phyloP scores from a whole-genome alignment of 2,888 invertebrate genomes.

The Lepidonotus clava region DNA sequence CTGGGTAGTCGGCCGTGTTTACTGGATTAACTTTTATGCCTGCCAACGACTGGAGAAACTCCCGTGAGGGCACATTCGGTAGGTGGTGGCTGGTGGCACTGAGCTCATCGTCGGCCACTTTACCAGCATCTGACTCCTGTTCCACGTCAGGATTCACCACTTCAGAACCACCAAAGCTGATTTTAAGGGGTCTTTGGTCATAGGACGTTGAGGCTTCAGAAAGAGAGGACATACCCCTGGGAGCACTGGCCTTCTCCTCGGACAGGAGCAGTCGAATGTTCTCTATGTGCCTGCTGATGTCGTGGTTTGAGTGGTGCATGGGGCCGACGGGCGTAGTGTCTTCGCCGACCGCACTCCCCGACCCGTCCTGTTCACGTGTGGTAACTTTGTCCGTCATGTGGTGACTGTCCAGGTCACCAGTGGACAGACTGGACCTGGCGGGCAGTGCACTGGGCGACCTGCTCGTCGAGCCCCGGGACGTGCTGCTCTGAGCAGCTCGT shows the following conservation, averaged over 20 bases:
- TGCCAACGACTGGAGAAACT: conserved; percentile 18
- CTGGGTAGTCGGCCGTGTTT: not conserved
- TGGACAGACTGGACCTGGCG: not conserved
- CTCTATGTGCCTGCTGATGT: not conserved
- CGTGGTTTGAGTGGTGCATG: conserved; percentile 44
- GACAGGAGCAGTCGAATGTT: conserved; percentile 8
- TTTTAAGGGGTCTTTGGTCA: too few relatives aligned
- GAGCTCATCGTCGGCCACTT: not conserved
- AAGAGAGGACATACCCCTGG: not conserved
- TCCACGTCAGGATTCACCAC: too few relatives aligned
- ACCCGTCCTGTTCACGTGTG: not conserved
- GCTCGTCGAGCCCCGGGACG: not conserved
- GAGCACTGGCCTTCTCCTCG: not conserved
- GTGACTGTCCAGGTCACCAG: not conserved
- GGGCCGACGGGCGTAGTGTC: not conserved
- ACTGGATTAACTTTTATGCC: conserved; percentile 6
- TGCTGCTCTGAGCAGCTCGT: not conserved
- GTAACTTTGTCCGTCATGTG: not conserved
- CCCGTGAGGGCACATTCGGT: not conserved
- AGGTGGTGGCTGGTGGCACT: not conserved
- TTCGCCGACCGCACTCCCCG: not conserved
- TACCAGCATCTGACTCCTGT: not conserved
- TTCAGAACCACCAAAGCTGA: too few relatives aligned
- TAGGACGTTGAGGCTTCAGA: too few relatives aligned
- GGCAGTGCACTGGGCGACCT: not conserved